Conservation (phyloP, 2,797 vertebrate genomes). For the Borostomias antarcticus region DNA sequence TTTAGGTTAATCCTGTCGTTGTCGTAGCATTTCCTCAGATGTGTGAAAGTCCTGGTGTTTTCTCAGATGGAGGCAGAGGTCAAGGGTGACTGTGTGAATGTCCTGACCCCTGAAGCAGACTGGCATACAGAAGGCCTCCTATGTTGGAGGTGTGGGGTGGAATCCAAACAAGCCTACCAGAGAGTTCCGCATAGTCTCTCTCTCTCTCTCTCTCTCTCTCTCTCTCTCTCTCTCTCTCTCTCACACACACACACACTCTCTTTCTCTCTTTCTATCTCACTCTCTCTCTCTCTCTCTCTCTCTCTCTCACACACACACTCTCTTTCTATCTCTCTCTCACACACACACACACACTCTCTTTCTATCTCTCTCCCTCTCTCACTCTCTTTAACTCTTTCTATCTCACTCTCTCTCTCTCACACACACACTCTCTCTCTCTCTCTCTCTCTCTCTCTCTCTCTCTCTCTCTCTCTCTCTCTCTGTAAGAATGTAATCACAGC, state of each 20-base stretch:
- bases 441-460: not conserved
- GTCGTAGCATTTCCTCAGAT: too few species aligned
- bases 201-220: not conserved
- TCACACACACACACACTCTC: not conserved
- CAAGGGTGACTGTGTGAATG: too few species aligned
- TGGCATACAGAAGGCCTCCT: not conserved
- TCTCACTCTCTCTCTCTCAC: too few species aligned
- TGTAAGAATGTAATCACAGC: conserved; percentile 1
- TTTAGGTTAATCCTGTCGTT: too few species aligned
- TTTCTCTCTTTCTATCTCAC: too few species aligned
- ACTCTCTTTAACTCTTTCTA: too few species aligned
- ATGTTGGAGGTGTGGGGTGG: not conserved
- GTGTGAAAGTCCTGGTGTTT: too few species aligned
- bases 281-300: not conserved
- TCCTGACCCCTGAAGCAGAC: too few species aligned
- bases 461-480: conserved; percentile 38
- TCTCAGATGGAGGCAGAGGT: too few species aligned
- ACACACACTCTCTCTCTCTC: not conserved
- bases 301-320: not conserved
- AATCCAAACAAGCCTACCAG: too few species aligned
- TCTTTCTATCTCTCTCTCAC: conserved; percentile 37
- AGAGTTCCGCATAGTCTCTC: not conserved
- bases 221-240: not conserved
- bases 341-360: not conserved
- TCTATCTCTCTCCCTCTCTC: too few species aligned